Evolutionary conservation across 2,888 invertebrate genomes (phyloP).

Genomic region (Melanostoma scalare): DNA sequence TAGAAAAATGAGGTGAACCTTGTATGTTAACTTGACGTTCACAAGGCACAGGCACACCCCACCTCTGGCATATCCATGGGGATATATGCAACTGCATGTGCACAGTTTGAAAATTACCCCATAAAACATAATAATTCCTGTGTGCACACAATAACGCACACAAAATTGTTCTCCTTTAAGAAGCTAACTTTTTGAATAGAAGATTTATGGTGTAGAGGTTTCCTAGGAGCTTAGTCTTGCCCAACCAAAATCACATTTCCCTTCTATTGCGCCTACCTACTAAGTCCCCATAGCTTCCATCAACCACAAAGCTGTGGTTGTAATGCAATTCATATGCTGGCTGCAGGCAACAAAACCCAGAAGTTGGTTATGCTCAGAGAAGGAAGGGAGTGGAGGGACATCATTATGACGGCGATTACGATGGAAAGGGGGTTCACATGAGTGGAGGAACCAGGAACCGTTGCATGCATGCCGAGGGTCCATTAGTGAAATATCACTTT

Average conservation of each 20-base stretch:
- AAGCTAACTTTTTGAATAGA: constrained; percentile 62
- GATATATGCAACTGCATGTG: background rate
- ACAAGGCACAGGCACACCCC: background rate
- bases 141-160: constrained; percentile 25
- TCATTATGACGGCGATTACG: constrained; percentile 39
- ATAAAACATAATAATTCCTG: constrained; percentile 55
- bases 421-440: background rate
- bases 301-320: constrained; percentile 46
- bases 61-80: background rate
- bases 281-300: background rate
- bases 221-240: constrained; percentile 10
- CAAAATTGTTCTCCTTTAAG: constrained; percentile 11
- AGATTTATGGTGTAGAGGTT: constrained; percentile 54
- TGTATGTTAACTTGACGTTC: constrained; percentile 19
- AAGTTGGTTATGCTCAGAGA: background rate
- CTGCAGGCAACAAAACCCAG: background rate
- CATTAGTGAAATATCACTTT: constrained; percentile 59
- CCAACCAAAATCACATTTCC: constrained; percentile 64
- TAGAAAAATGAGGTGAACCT: background rate
- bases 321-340: constrained; percentile 60
- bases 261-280: background rate
- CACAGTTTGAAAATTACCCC: constrained; percentile 39
- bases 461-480: constrained; percentile 35
- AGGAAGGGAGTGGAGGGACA: background rate
- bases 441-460: constrained; percentile 18